A percentile compares a stretch with the other conserved stretches of the same genome.
These are phyloP conservation scores for Protula sp. DNA, from an alignment of 2,888 invertebrate genomes.

Conservation along the genomic window DNA sequence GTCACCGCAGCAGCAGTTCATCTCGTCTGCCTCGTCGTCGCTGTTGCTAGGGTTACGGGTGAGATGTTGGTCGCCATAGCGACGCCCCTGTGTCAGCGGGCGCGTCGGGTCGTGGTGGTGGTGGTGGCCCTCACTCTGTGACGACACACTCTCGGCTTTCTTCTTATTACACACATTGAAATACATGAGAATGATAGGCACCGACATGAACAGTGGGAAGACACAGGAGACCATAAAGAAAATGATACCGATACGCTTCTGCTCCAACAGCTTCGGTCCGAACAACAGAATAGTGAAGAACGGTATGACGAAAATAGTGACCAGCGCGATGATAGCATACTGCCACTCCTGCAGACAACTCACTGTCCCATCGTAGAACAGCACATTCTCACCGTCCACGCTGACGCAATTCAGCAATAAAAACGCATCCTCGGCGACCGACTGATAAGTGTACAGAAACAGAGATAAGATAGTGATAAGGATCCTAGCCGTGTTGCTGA, in stretches of 20 bases:
- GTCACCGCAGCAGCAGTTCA: conserved; percentile 1
- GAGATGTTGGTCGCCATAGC: too few relatives aligned
- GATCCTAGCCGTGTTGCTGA: neutral
- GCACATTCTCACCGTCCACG: conserved; percentile 7
- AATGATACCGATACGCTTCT: neutral
- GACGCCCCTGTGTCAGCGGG: neutral
- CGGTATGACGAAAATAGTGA: conserved; percentile 12
- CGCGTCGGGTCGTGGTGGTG: neutral
- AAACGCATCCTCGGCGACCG: conserved; percentile 7
- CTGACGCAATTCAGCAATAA: conserved; percentile 10
- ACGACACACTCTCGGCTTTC: too few relatives aligned
- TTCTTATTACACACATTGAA: neutral
- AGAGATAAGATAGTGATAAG: conserved; percentile 5
- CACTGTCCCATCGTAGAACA: conserved; percentile 17
- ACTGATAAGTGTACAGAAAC: conserved; percentile 14
- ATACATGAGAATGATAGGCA: conserved; percentile 4
- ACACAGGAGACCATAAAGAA: conserved; percentile 8
- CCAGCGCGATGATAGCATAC: conserved; percentile 9
- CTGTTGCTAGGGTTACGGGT: neutral
- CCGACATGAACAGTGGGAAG: conserved; percentile 12
- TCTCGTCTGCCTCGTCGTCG: neutral
- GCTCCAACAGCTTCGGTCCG: conserved; percentile 13
- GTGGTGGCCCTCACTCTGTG: too few relatives aligned
- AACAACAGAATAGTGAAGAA: conserved; percentile 15
- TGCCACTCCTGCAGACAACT: conserved; percentile 18